Evolutionary conservation across 2,888 invertebrate genomes (phyloP), one percentile per base, ranked within the genome.

Genomic region (Zonitis immaculata): DNA sequence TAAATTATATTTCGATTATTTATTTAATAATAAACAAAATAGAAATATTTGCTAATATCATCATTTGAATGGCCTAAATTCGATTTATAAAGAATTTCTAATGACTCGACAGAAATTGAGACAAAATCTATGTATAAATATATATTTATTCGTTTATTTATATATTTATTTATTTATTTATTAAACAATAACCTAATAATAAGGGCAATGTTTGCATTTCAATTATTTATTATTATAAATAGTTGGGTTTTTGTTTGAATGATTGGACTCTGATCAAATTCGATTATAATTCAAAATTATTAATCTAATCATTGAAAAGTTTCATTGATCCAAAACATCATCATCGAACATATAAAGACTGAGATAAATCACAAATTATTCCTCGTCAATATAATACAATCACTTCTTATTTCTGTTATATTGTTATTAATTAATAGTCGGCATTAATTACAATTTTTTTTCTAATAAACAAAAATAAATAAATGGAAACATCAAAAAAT

Each of bases 321-420:
- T 35, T 35, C 35, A 35, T 35, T 35, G 35, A 35, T 35, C 35
- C 35, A 35, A 35, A 18, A 35, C 35, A 35, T 35, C 32, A 32
- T 32, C 32, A 14, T 14, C 35, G 35, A 35, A 35, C 35, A n/a
- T n/a, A 18, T 18, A 18, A 35, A 35, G 35, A 35, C 11, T 35
- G n/a, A n/a, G 35, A 35, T 35, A 35, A 35, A 35, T 35, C 35
- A 16, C 35, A 35, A 35, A 35, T 35, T 35, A 18, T 35, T 16
- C 35, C 35, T 35, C 18, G 9, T 18, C 16, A 35, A n/a, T n/a
- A 35, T 35, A 16, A 9, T 35, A 35, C 35, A 14, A 14, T 32
- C 30, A 12, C 12, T n/a, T 12, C 30, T 12, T 30, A 30, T 30
- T n/a, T 1, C 12, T 30, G 4, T n/a, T 4, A 32, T 35, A 35